These are phyloP conservation scores for Centropus bengalensis DNA, from an alignment of 2,113 vertebrate species.

Conservation along the genomic window DNA sequence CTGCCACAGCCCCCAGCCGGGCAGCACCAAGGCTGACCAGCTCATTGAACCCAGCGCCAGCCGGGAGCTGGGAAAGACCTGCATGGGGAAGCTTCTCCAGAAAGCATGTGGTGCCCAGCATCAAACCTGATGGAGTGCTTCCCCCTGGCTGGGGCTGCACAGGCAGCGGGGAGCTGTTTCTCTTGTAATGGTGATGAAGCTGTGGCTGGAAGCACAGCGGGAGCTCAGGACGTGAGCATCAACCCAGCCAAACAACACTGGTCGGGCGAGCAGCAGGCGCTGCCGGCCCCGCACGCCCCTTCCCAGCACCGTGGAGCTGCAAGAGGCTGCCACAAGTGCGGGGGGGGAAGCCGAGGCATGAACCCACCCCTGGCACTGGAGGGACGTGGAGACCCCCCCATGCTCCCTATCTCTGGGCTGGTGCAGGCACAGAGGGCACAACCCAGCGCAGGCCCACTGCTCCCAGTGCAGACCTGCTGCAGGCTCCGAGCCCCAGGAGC, in stretches of 20 bases:
- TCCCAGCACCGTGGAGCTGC: background rate
- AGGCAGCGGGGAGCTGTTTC: background rate
- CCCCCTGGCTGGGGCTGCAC: background rate
- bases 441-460: background rate
- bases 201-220: background rate
- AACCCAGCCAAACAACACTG: background rate
- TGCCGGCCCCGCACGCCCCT: background rate
- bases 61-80: background rate
- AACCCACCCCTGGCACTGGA: background rate
- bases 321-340: background rate
- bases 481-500: background rate
- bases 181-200: background rate
- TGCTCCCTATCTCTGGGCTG: background rate
- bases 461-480: background rate
- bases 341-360: background rate
- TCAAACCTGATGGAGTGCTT: background rate
- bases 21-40: background rate
- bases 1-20: rapidly evolving
- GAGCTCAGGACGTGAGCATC: background rate
- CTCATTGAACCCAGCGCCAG: background rate
- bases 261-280: background rate
- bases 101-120: rapidly evolving
- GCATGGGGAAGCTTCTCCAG: rapidly evolving
- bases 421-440: background rate
- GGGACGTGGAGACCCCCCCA: too few species aligned